Evolutionary conservation across 1,140 invertebrate species (phyloP).

Genomic region (Atta texana): DNA sequence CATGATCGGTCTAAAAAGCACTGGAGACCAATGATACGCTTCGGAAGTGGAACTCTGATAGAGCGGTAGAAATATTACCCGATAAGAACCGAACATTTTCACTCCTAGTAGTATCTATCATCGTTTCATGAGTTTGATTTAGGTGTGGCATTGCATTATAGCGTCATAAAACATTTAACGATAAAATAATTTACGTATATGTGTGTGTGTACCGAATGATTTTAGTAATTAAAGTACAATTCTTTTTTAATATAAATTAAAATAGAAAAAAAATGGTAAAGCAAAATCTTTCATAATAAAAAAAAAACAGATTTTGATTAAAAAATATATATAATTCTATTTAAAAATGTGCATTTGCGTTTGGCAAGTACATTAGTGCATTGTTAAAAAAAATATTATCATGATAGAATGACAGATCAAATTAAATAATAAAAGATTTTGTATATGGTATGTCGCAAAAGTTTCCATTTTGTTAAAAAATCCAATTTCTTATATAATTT

Average conservation of each 20-base stretch:
- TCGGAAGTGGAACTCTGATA: constrained; percentile 32
- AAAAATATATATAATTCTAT: too few relatives aligned
- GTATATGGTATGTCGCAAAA: too few relatives aligned
- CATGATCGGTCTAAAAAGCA: constrained; percentile 56
- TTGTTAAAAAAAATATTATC: too few relatives aligned
- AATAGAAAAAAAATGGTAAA: neutral
- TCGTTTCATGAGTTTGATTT: neutral
- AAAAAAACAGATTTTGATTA: neutral
- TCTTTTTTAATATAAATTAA: neutral
- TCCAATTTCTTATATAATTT: too few relatives aligned
- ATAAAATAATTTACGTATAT: neutral
- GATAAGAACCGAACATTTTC: constrained; percentile 28
- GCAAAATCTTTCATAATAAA: neutral
- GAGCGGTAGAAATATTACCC: constrained; percentile 43
- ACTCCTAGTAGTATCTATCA: neutral
- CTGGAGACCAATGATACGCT: constrained; percentile 35
- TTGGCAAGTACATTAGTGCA: too few relatives aligned
- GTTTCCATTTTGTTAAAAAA: too few relatives aligned
- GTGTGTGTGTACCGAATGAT: neutral
- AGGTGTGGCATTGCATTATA: neutral
- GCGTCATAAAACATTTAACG: neutral
- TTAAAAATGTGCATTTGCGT: too few relatives aligned
- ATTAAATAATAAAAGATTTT: too few relatives aligned
- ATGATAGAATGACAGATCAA: too few relatives aligned
- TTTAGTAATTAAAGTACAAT: neutral